Base-by-base conservation (phyloP, 2,797 vertebrate species). In the Hydrolagus colliei region DNA sequence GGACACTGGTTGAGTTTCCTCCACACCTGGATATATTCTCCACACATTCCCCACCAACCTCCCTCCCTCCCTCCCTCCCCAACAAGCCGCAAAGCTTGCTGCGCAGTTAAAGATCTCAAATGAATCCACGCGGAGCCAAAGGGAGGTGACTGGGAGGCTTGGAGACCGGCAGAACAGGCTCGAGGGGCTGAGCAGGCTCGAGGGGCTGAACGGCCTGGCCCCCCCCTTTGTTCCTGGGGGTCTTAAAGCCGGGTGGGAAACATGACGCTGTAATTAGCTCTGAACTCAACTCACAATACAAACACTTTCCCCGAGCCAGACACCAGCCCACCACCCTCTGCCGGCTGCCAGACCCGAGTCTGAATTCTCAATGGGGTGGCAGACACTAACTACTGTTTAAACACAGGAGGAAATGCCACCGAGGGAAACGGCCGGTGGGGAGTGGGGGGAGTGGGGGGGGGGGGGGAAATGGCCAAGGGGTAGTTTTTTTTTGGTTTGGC, bases 311-410 rank as follows among this genome's bases (percentile, higher is more conserved):
- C 65, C 35, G 63, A 68, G 79, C 32, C 79, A 27, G 27, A 27
- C 27, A 27, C 27, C 27, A 27, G 0, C 77, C 27, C 73, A 9
- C 71, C 71, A 14, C 68, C 5, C 68, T 68, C 27, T 68, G 27
- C 78, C 35, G 78, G 27, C 78, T 82, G 63, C 63, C 79, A 82
- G 79, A 18, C 14, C 32, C 20, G 27, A 27, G 27, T 52, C 41
- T 52, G 41, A 84, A 84, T 84, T 18, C 79, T 84, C 63, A 84
- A 84, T 68, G 62, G 79, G 65, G 79, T 84, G 41, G 79, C 22
- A 84, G 63, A 71, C 0, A 52, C 0, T 52, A 52, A 52, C 71
- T 84, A 67, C 79, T 84, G 79, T 84, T 41, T 61, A 52, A 84
- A 84, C 79, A 84, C 20, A 84, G 79, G 20, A 52, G 27, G 68